Evolutionary conservation across 2,797 vertebrate species (phyloP).

Genomic region (Leptatherina wallacei): DNA sequence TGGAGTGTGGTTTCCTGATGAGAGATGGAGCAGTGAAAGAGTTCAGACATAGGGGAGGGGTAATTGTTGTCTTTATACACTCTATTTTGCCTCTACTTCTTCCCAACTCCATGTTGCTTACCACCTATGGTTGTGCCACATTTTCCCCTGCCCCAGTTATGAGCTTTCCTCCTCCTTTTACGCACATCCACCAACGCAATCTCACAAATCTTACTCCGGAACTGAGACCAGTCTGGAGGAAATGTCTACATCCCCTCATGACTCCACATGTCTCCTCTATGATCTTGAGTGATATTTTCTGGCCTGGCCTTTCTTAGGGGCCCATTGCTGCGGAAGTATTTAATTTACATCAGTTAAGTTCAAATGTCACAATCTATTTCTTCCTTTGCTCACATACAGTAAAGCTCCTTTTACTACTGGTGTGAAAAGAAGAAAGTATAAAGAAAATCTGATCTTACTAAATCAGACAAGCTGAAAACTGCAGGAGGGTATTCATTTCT

Average conservation of each 20-base stretch:
- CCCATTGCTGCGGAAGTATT: constrained; percentile 46
- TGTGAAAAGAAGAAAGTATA: neutral
- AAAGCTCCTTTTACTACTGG: neutral
- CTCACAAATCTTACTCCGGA: constrained; percentile 66
- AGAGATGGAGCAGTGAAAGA: constrained; percentile 50
- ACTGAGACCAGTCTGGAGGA: constrained; percentile 68
- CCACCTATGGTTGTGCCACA: constrained; percentile 41
- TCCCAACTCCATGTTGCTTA: constrained; percentile 45
- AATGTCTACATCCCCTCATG: constrained; percentile 69
- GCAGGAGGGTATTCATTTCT: constrained; percentile 9
- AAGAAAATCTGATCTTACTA: neutral
- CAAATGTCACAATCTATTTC: constrained; percentile 24
- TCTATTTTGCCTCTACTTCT: constrained; percentile 65
- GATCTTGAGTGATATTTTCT: constrained; percentile 60
- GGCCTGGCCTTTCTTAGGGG: constrained; percentile 25
- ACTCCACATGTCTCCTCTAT: constrained; percentile 60
- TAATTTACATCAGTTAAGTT: constrained; percentile 49
- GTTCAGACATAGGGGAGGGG: constrained; percentile 37
- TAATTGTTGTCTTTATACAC: constrained; percentile 49
- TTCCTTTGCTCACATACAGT: constrained; percentile 20
- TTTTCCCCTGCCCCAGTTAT: constrained; percentile 31
- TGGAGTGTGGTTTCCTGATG: constrained; percentile 77
- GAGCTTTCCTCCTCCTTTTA: constrained; percentile 42
- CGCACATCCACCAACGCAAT: constrained; percentile 51
- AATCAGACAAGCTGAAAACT: neutral